Percentiles rank a stretch among this genome's conserved stretches.
These are phyloP conservation scores for Dolichomitus sp. DNA, from an alignment of 2,888 invertebrate species.

Conservation along the genomic window DNA sequence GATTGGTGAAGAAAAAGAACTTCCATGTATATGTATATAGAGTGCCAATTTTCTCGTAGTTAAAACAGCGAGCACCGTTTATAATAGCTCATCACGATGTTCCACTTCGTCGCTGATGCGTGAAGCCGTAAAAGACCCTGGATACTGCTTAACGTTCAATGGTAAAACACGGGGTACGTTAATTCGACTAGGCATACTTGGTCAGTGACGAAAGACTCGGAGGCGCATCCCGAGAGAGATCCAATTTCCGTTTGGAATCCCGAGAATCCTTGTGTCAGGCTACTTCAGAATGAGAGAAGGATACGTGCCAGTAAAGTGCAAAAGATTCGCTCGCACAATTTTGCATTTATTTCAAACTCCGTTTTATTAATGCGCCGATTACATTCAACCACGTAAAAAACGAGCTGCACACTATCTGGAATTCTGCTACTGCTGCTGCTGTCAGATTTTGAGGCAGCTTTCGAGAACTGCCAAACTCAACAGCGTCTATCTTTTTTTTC, in stretches of 20 bases:
- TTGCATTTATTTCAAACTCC: slow-evolving; percentile 30
- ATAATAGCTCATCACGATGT: slow-evolving; percentile 39
- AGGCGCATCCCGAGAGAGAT: slow-evolving; percentile 29
- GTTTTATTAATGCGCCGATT: slow-evolving; percentile 37
- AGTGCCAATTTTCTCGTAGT: neutral
- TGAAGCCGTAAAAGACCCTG: slow-evolving; percentile 25
- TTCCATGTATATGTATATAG: neutral
- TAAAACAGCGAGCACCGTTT: slow-evolving; percentile 4
- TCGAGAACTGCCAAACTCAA: neutral
- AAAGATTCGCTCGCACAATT: neutral
- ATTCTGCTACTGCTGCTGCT: too few relatives aligned
- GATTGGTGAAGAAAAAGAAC: neutral
- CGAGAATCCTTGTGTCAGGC: slow-evolving; percentile 27
- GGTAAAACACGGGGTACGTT: neutral
- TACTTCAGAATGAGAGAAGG: neutral
- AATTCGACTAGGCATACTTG: slow-evolving; percentile 27
- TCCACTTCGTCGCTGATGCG: slow-evolving; percentile 40
- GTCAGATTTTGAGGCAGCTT: slow-evolving; percentile 17
- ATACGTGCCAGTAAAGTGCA: neutral
- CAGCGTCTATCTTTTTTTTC: neutral
- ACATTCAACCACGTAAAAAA: slow-evolving; percentile 38
- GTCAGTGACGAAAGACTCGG: slow-evolving; percentile 28
- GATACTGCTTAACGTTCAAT: slow-evolving; percentile 18
- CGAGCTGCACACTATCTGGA: neutral
- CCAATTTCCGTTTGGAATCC: slow-evolving; percentile 50